Evolutionary conservation across 1,140 invertebrate species (phyloP), one percentile per base, ranked within the genome.

Genomic region (Aphelenchoides besseyi): DNA sequence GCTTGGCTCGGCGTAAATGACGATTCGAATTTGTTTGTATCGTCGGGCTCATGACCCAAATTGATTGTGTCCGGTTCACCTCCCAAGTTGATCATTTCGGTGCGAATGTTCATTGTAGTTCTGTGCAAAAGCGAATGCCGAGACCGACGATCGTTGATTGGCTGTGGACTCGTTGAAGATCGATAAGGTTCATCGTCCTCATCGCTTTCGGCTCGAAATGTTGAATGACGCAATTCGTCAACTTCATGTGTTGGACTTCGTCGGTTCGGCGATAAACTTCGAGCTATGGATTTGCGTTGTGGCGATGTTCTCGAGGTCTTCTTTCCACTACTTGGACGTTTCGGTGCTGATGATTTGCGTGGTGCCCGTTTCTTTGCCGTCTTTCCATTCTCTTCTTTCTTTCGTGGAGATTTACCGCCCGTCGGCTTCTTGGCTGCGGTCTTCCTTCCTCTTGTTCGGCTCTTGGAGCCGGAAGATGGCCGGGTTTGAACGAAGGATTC

Each of bases 1-100:
- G 41, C 41, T 23, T 48, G 41, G 23, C n/a, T 61, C 16, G 59
- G n/a, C 59, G 59, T 30, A 26, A 61, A 61, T n/a, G n/a, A 30
- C 30, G n/a, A n/a, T n/a, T 61, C 1, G 30, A 18, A 18, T 29
- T 52, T 23, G 2, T 30, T 30, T n/a, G n/a, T 55, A 23, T 75
- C 75, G 28, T 70, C 66, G 2, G 74, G 74, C 18, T 75, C 74
- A 28, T 69, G 68, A 12, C 74, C 74, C 74, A 75, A 70, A 71
- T 75, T 75, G n/a, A 75, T 59, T 12, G 68, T 75, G 16, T 75
- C 74, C 26, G 74, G 75, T 35, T 78, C 74, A 52, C 75, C 75
- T 23, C 74, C 74, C 74, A 75, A 77, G 63, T 75, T 75, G 18
- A 75, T 76, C 37, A 61, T 26, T 9, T 75, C 74, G 29, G 30